phyloP scores from a whole-genome alignment of 2,888 invertebrate genomes.

The Apocheima hispidaria region DNA sequence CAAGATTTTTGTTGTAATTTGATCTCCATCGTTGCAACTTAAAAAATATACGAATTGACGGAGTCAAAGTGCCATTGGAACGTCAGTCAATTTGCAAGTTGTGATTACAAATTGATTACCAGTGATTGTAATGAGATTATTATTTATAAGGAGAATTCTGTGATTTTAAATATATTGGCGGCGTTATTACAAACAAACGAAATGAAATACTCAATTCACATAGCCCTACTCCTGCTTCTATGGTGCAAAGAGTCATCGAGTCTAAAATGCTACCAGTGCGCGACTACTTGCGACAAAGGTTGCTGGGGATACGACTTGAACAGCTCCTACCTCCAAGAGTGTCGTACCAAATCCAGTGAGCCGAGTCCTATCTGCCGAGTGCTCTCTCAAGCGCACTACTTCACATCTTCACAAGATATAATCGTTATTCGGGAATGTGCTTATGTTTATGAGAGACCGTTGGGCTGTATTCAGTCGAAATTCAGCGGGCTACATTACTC shows the following conservation, averaged over 20 bases:
- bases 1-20: too few relatives aligned
- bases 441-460: conserved; percentile 59
- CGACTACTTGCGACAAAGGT: conserved; percentile 54
- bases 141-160: too few relatives aligned
- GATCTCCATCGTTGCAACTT: neutral
- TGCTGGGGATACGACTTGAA: conserved; percentile 67
- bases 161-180: neutral
- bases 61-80: neutral
- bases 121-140: too few relatives aligned
- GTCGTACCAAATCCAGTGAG: conserved; percentile 34
- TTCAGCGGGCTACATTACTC: conserved; percentile 72
- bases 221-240: conserved; percentile 26
- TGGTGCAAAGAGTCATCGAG: conserved; percentile 48
- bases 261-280: conserved; percentile 76
- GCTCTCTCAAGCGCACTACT: conserved; percentile 70
- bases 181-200: neutral
- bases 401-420: conserved; percentile 63
- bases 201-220: conserved; percentile 10
- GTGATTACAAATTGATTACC: too few relatives aligned
- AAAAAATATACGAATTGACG: too few relatives aligned
- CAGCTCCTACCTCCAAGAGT: conserved; percentile 58
- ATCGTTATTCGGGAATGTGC: conserved; percentile 73
- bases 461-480: conserved; percentile 63
- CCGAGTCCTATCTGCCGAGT: conserved; percentile 64
- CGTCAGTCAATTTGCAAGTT: neutral